Evolutionary conservation across 2,113 vertebrate species (phyloP).

Genomic region (Anguilla japonica): DNA sequence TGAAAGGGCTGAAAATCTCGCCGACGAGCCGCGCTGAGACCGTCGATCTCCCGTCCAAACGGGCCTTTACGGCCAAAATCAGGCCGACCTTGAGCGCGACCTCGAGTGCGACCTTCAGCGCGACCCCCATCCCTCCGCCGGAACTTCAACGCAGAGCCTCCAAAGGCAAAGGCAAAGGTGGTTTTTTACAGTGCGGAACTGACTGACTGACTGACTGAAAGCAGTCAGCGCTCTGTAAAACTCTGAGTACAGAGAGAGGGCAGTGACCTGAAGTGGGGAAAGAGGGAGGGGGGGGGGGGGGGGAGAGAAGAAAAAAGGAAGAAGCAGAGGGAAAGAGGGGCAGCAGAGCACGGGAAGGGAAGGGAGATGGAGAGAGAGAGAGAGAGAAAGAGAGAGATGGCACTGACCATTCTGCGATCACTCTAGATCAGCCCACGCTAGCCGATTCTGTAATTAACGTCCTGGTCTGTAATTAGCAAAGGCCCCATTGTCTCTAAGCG

Average conservation of each 20-base stretch:
- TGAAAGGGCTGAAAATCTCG: not conserved
- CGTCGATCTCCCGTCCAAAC: not conserved
- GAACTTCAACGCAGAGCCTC: not conserved
- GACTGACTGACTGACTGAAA: too few species aligned
- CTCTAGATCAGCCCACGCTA: not conserved
- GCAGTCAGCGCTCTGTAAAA: not conserved
- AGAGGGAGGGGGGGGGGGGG: not conserved
- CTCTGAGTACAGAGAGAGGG: not conserved
- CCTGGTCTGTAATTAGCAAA: not conserved
- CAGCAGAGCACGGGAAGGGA: not conserved
- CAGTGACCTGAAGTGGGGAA: not conserved
- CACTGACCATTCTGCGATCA: not conserved
- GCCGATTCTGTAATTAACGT: not conserved
- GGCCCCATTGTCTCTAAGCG: not conserved
- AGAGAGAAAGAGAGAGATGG: not conserved
- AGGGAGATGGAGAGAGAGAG: slow-evolving; percentile 9
- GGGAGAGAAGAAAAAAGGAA: slow-evolving; percentile 4
- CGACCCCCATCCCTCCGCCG: not conserved
- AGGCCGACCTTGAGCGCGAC: not conserved
- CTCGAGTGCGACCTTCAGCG: not conserved
- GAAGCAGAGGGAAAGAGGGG: slow-evolving; percentile 15
- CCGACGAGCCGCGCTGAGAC: not conserved
- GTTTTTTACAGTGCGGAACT: not conserved
- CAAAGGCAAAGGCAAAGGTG: too few species aligned
- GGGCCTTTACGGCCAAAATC: not conserved